Percentiles rank a stretch among this genome's conserved stretches.
Conservation (phyloP, 1,140 invertebrate genomes). For the Glossosoma conforme region DNA sequence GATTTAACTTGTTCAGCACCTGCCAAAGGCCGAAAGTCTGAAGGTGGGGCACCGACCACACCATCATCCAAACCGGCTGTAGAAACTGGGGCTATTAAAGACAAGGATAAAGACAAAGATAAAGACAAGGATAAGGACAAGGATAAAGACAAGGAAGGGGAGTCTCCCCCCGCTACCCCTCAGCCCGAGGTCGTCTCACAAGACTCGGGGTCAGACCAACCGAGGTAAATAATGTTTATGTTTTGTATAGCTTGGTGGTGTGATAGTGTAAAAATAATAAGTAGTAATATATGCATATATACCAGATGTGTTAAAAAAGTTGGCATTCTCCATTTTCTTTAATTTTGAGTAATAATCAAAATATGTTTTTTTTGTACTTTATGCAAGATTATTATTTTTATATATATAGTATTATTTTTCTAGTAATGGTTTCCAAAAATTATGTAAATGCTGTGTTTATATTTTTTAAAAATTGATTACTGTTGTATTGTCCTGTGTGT, state of each 20-base stretch:
- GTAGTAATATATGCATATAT: not conserved
- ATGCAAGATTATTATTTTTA: too few species aligned
- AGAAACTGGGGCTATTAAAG: slow-evolving; percentile 36
- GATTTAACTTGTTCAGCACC: slow-evolving; percentile 35
- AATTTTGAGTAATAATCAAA: too few species aligned
- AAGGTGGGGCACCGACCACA: slow-evolving; percentile 35
- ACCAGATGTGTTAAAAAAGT: not conserved
- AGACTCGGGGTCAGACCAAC: slow-evolving; percentile 47
- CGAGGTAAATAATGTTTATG: slow-evolving; percentile 36
- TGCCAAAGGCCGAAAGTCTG: slow-evolving; percentile 44
- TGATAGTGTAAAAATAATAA: too few species aligned
- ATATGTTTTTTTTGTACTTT: too few species aligned
- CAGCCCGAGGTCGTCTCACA: slow-evolving; percentile 43
- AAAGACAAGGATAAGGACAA: slow-evolving; percentile 29
- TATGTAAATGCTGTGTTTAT: too few species aligned
- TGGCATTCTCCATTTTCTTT: too few species aligned
- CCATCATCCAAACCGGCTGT: slow-evolving; percentile 35
- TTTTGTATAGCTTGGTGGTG: not conserved
- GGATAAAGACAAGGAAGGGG: slow-evolving; percentile 26
- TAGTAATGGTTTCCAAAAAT: too few species aligned
- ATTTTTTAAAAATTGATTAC: too few species aligned
- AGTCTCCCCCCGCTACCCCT: slow-evolving; percentile 41
- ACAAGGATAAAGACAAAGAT: slow-evolving; percentile 37
- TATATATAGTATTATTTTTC: too few species aligned
- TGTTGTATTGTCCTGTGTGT: too few species aligned